Percentiles rank a stretch among this genome's conserved stretches.
Evolutionary conservation across 2,113 vertebrate species (phyloP).

Genomic region (Misgurnus mizolepis): DNA sequence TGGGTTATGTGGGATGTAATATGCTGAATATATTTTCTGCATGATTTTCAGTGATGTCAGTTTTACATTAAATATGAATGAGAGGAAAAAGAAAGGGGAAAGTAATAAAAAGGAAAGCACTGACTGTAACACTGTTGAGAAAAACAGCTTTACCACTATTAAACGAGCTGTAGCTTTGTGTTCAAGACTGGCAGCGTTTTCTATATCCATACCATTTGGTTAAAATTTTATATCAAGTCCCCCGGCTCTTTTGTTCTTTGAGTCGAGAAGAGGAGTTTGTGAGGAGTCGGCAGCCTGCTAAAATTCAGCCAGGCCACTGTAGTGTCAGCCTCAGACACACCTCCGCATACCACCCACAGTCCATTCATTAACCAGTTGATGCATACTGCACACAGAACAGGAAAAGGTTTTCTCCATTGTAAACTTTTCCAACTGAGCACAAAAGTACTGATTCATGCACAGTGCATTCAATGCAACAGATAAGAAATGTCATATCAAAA

Average conservation of each 20-base stretch:
- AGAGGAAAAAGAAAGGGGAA: slow-evolving; percentile 34
- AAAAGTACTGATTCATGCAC: no score
- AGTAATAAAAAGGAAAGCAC: not conserved
- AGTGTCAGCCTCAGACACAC: no score
- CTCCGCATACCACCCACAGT: no score
- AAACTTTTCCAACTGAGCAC: no score
- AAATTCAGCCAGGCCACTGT: slow-evolving; percentile 17
- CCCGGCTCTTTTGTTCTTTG: slow-evolving; percentile 7
- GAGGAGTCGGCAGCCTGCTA: slow-evolving; percentile 33
- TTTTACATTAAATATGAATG: slow-evolving; percentile 45
- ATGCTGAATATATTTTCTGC: slow-evolving; percentile 58
- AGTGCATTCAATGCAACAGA: no score
- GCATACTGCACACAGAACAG: no score
- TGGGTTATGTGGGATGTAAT: slow-evolving; percentile 44
- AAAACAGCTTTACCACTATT: slow-evolving; percentile 5
- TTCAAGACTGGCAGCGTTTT: not conserved
- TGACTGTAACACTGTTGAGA: not conserved
- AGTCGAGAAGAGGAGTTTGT: slow-evolving; percentile 25
- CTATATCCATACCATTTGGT: not conserved
- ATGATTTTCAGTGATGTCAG: slow-evolving; percentile 31
- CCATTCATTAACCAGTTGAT: no score
- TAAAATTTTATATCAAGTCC: slow-evolving; percentile 27
- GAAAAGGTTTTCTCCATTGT: no score
- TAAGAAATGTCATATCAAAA: no score
- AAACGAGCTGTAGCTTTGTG: not conserved